These are phyloP conservation scores for Vanacampus margaritifer DNA, from an alignment of 2,113 vertebrate genomes.

Conservation along the genomic window DNA sequence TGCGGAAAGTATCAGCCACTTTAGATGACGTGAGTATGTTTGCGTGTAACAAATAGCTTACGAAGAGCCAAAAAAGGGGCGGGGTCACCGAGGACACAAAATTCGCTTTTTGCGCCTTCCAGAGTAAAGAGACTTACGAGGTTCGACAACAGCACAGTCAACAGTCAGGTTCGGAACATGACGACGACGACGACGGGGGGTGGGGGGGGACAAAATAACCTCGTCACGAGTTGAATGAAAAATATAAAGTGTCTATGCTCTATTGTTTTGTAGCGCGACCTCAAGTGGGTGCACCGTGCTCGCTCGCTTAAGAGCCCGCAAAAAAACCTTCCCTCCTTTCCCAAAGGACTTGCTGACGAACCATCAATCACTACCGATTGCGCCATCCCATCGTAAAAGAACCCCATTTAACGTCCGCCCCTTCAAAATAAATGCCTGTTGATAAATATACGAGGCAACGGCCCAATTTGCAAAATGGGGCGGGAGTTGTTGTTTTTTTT, in stretches of 20 bases:
- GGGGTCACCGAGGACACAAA: not conserved
- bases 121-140: conserved; percentile 18
- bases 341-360: conserved; percentile 9
- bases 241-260: conserved; percentile 65
- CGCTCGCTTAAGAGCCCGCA: not conserved
- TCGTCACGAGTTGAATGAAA: conserved; percentile 41
- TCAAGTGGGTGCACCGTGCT: conserved; percentile 22
- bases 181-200: conserved; percentile 35
- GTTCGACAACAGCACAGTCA: conserved; percentile 10
- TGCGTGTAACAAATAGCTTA: conserved; percentile 15
- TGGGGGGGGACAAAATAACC: conserved; percentile 16
- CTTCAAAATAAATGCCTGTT: conserved; percentile 28
- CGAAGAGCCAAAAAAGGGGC: not conserved
- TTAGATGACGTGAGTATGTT: not conserved
- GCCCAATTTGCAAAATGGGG: conserved; percentile 32
- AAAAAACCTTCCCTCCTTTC: conserved; percentile 10
- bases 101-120: conserved; percentile 1
- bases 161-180: conserved; percentile 19
- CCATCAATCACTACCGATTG: conserved; percentile 44
- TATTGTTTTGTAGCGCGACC: conserved; percentile 26
- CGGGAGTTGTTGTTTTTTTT: conserved; percentile 23
- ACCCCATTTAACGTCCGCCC: conserved; percentile 21
- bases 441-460: conserved; percentile 33
- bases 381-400: conserved; percentile 26
- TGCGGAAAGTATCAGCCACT: not conserved